Base-by-base conservation (phyloP, 2,113 vertebrate genomes). In the human (Homo sapiens) region DNA sequence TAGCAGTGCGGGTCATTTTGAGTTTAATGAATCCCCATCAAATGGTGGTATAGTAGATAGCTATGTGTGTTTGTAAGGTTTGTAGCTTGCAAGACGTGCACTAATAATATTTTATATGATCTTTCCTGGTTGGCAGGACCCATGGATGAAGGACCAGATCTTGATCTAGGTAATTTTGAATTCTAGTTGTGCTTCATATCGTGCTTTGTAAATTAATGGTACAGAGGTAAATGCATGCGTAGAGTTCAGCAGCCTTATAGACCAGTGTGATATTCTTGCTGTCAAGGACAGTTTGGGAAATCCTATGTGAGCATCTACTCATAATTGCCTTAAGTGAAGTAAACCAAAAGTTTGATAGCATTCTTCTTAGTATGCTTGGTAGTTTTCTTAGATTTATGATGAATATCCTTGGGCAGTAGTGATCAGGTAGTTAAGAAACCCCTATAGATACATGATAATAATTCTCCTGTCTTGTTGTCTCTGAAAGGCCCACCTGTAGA, bases 81-180 rank as follows among this genome's bases (percentile, higher is more conserved):
- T 94, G 20, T 97, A 94, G 98, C 98, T 98, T 76, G 82, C 98
- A 94, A 97, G 98, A 93, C 98, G 66, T 93, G 86, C 97, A 98
- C 98, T 99, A 98, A 99, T 97, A 97, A 61, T 6, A 25, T 97
- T 98, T 96, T 98, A 79, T 98, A 0, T 98, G 97, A 40, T 99
- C 98, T 99, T 94, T 96, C 98, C 98, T 98, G 97, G 93, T 98
- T 97, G 97, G 98, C 99, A 99, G 99, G 99, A 99, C 99, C 99
- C 80, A 98, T 99, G 99, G 98, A 99, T 16, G 98, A 99, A 79
- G 99, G 99, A 94, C 99, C 99, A 64, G 99, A 99, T 90, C 99
- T 99, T 97, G 99, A 99, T 84, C 99, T 99, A 99, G 99, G 99
- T 99, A 98, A 99, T 98, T 98, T 76, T 79, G 50, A 97, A 82